Evolutionary conservation across 2,113 vertebrate genomes (phyloP), one percentile per base, ranked within the genome.

Genomic region (Dasyornis broadbenti): DNA sequence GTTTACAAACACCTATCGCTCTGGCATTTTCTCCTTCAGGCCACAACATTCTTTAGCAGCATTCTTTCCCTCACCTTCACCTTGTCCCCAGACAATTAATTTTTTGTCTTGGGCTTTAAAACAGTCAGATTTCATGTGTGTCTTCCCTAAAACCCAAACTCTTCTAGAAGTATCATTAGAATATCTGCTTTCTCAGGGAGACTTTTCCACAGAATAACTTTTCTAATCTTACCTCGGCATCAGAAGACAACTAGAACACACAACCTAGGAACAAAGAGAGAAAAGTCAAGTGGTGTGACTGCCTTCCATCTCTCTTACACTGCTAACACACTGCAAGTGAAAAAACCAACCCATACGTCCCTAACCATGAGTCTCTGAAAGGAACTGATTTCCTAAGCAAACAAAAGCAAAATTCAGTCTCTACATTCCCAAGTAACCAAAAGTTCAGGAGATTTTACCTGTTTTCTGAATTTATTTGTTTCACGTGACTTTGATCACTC

Each of bases 51-150:
- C n/a, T 33, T 89, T 50, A 49, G 20, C 28, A 83, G 19, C 31
- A 83, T 69, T 89, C 26, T 19, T 84, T 86, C 42, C 27, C 28
- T 50, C 50, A 66, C 42, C 47, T 73, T 81, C 60, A 81, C 39
- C 59, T 93, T 59, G 49, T 59, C 10, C 47, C 6, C 33, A 73
- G 6, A 53, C 40, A 86, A 83, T 22, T 66, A 24, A 60, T 31
- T 85, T 87, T 86, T 94, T 68, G 76, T 72, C 42, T 53, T 28
- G 13, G 23, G 14, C 50, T 88, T 73, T 86, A 57, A 92, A 89
- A 57, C 14, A 57, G 16, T 33, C 18, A 59, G 14, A 56, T 56
- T 2, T 1, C 6, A 24, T 6, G 15, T 1, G 0, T n/a, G 6
- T 69, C n/a, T 70, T 73, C n/a, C 11, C 14, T 15, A 45, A 81